Evolutionary conservation across 2,113 vertebrate species (phyloP), one percentile per base, ranked within the genome.

Genomic region (Platysteira castanea): DNA sequence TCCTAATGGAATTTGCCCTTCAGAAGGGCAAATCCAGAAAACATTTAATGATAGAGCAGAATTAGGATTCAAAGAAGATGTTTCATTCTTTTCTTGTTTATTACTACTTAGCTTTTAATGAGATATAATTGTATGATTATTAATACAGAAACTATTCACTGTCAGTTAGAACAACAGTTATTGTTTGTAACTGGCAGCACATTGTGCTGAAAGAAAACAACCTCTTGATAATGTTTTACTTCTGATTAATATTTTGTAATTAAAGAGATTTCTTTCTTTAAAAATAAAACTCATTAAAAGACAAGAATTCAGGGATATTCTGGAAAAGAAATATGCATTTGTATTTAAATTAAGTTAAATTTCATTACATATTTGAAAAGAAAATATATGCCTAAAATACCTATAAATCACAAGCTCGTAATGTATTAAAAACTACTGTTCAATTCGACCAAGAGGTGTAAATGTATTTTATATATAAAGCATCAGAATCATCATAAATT

Each of bases 101-200:
- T 87, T 88, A 52, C 46, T 61, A 22, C 42, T 84, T 92, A 64
- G 54, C 49, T 76, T 96, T 93, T 91, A 95, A 94, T 90, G 60
- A 69, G 39, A 68, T 57, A 50, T 78, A 88, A 86, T 84, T 94
- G 22, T 59, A 60, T 84, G 70, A 67, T 88, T 84, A 85, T 61
- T 94, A 96, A 82, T 56, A 67, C n/a, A 85, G 44, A 77, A 83
- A 80, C 26, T 63, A 60, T 41, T 87, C 18, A 20, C 57, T 87
- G 20, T 21, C 67, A 83, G 21, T 60, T 49, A 53, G 15, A 87
- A 49, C 26, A 79, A 84, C 63, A 65, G 20, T 30, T 47, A 35
- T 63, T 54, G 31, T 76, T 96, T 83, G 39, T 24, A 84, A 93
- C 22, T 82, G 68, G n/a, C 56, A 91, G n/a, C 47, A 81, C 30